Evolutionary conservation across 2,797 vertebrate genomes (phyloP).

Genomic region (Pantherophis vulpinus): DNA sequence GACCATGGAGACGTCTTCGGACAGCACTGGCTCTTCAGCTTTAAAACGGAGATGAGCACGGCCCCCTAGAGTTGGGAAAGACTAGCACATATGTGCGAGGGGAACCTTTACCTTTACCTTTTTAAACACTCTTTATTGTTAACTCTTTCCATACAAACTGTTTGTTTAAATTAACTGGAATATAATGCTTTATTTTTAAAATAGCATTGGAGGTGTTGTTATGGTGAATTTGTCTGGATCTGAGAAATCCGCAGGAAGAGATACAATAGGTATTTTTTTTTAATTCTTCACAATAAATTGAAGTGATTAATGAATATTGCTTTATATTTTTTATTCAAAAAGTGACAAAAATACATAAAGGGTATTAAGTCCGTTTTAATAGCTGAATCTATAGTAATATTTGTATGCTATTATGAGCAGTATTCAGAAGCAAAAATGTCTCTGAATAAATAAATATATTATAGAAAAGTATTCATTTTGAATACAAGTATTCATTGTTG

Average conservation of each 20-base stretch:
- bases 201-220: slow-evolving; percentile 89
- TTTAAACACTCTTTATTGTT: background rate
- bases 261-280: slow-evolving; percentile 78
- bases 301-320: background rate
- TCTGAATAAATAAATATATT: background rate
- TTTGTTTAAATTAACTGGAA: background rate
- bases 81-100: no score
- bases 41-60: no score
- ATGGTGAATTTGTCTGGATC: slow-evolving; percentile 91
- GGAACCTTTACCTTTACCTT: no score
- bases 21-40: no score
- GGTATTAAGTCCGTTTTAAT: background rate
- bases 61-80: no score
- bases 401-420: background rate
- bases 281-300: background rate
- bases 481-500: background rate
- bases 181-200: slow-evolving; percentile 51
- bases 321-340: background rate
- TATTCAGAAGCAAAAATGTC: background rate
- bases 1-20: no score
- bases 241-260: slow-evolving; percentile 82
- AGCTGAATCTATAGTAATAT: background rate
- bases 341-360: background rate
- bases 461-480: background rate
- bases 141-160: background rate